Evolutionary conservation across 2,888 invertebrate species (phyloP).

Genomic region (Eupithecia subfuscata): DNA sequence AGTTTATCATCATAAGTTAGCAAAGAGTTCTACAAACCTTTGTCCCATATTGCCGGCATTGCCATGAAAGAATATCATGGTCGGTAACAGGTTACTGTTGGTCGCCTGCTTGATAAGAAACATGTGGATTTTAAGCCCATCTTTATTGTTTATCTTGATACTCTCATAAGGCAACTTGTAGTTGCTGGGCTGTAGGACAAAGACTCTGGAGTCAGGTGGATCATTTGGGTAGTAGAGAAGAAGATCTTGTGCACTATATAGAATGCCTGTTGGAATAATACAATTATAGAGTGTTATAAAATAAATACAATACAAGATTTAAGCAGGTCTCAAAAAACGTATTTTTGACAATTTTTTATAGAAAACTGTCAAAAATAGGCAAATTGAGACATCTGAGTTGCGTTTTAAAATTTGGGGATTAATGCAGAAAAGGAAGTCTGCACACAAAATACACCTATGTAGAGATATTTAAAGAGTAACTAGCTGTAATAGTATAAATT

Average conservation of each 20-base stretch:
- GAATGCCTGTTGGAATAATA: slow-evolving; percentile 84
- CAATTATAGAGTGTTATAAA: background rate
- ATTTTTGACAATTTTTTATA: no score
- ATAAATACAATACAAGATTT: no score
- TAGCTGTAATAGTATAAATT: background rate
- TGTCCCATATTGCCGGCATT: slow-evolving; percentile 99
- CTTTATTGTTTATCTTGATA: slow-evolving; percentile 86
- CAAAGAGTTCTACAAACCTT: slow-evolving; percentile 75
- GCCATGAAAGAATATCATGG: slow-evolving; percentile 96
- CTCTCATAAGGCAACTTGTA: slow-evolving; percentile 95
- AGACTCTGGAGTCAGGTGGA: slow-evolving; percentile 94
- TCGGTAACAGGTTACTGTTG: slow-evolving; percentile 88
- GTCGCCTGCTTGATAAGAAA: slow-evolving; percentile 91
- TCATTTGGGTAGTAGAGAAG: slow-evolving; percentile 95
- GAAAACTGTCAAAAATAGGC: no score
- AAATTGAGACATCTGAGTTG: no score
- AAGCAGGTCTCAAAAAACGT: no score
- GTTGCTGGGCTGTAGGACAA: slow-evolving; percentile 93
- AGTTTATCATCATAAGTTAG: background rate
- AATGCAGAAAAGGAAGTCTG: slow-evolving; percentile 5
- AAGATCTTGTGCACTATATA: slow-evolving; percentile 94
- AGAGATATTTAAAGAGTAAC: background rate
- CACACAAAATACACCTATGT: background rate
- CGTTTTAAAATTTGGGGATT: background rate
- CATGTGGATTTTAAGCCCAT: slow-evolving; percentile 91